These are phyloP conservation scores for Pasiphila rectangulata DNA, from an alignment of 2,888 invertebrate species.

Conservation along the genomic window DNA sequence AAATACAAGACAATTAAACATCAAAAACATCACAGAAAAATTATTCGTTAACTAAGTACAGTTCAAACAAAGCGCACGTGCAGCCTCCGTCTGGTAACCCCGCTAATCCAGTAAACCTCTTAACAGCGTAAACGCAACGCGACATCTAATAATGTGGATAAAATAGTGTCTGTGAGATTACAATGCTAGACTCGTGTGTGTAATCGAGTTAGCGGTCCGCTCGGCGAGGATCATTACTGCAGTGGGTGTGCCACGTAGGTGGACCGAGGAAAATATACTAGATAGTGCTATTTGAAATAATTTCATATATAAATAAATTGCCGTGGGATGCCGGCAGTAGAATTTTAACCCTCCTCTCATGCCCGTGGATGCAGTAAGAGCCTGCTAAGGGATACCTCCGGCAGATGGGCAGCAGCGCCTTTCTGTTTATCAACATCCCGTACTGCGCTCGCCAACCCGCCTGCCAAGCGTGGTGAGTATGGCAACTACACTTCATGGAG, in stretches of 20 bases:
- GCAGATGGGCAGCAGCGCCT: too few species aligned
- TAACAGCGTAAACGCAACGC: slow-evolving; percentile 36
- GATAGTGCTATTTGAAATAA: not conserved
- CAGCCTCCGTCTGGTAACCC: slow-evolving; percentile 1
- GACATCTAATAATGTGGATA: slow-evolving; percentile 64
- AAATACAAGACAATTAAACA: too few species aligned
- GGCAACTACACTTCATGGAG: too few species aligned
- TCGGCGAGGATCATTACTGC: slow-evolving; percentile 58
- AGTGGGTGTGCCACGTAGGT: slow-evolving; percentile 53
- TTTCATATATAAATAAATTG: too few species aligned
- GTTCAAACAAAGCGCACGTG: not conserved
- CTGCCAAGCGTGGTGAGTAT: not conserved
- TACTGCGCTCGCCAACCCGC: too few species aligned
- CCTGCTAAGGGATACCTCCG: too few species aligned
- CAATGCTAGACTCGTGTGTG: slow-evolving; percentile 50
- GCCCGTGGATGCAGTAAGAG: too few species aligned
- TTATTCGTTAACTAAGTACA: not conserved
- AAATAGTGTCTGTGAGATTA: slow-evolving; percentile 64
- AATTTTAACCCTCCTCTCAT: too few species aligned
- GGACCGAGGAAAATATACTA: slow-evolving; percentile 34
- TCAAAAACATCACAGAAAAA: too few species aligned
- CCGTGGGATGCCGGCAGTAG: too few species aligned
- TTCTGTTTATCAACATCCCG: too few species aligned
- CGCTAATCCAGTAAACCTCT: slow-evolving; percentile 19
- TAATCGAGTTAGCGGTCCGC: slow-evolving; percentile 74